Evolutionary conservation across 2,888 invertebrate genomes (phyloP), one percentile per base, ranked within the genome.

Genomic region (Chloromyia formosa): DNA sequence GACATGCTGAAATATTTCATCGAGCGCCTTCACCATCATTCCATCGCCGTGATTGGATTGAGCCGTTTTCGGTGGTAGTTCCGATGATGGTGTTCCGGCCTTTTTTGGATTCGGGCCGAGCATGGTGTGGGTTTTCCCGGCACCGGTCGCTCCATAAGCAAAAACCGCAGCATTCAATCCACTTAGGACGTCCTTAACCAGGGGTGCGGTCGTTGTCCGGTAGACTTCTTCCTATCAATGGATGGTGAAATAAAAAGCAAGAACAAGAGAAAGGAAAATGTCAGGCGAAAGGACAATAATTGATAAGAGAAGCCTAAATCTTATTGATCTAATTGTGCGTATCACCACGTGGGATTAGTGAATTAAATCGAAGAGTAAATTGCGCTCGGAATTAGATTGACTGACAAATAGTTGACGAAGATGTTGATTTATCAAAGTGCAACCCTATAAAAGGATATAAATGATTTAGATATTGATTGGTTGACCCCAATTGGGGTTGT

Each of bases 151-250:
- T n/a, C 86, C 86, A 75, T 85, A 98, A 0, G 98, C 97, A 85
- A 98, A 98, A 27, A 98, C 96, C 0, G 97, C 97, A 0, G 95
- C 97, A 81, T 97, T 97, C 82, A 93, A 95, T 0, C 98, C 98
- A 75, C 88, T 89, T 35, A 97, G 87, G 0, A 98, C 94, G 81
- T 94, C 95, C 58, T 91, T 91, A 1, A 98, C 95, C 18, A 98
- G 87, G 18, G 92, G 90, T 71, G 93, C 93, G 23, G 96, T 94
- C 0, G 97, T 96, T 4, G 91, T 90, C 76, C 92, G 91, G 85
- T 97, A 98, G 0, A 98, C 95, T 69, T 93, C 90, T 82, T 93
- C 92, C 82, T 87, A 77, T 9, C 74, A 58, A 35, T 35, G 14
- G 58, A 68, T 68, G 10, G 42, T 64, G 35, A 23, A 14, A 53